Evolutionary conservation across 37 sponge, comb jelly and placozoan species (phyloP), one percentile per base, ranked within the genome.

Genomic region (Spongia lamella): DNA sequence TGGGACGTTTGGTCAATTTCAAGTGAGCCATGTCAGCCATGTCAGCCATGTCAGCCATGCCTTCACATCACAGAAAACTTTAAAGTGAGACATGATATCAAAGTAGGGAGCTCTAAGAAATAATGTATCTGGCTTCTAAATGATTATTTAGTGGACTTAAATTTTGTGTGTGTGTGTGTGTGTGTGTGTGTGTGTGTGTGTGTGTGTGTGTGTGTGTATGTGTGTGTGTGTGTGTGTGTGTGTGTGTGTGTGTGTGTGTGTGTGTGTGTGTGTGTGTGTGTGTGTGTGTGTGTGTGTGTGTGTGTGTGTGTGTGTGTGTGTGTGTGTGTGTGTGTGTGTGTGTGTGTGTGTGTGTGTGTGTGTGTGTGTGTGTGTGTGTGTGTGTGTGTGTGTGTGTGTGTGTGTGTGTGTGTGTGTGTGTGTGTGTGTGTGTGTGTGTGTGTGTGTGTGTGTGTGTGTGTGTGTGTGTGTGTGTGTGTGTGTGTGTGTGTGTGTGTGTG

Each of bases 1-100:
- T 37, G 83, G 83, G 1, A 15, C 0, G 40, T 34, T 66, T 11
- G 83, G 83, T 14, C 73, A 66, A 59, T 57, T 82, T 35, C 26
- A 35, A 2, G 57, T 55, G 0, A 75, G 74, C 24, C 33, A 59
- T 63, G 75, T 82, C 52, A 73, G 61, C 30, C 29, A 15, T 3
- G 15, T 33, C 1, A 7, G 58, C 24, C 22, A 59, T 63, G 75
- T 82, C 52, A 73, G 61, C 30, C 29, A 15, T 3, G 15, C n/a
- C 1, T 2, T 19, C 22, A 64, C 34, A 55, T 66, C 21, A 0
- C 72, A 14, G 56, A 33, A 31, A 66, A 72, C 58, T 31, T 80
- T 35, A 70, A 62, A 38, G 82, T 27, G 22, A 81, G 43, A 72
- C 14, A 25, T 49, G 37, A 24, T 56, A 7, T 64, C n/a, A n/a